Evolutionary conservation across 1,140 invertebrate species (phyloP).

Genomic region (Bilobella aurantiaca): DNA sequence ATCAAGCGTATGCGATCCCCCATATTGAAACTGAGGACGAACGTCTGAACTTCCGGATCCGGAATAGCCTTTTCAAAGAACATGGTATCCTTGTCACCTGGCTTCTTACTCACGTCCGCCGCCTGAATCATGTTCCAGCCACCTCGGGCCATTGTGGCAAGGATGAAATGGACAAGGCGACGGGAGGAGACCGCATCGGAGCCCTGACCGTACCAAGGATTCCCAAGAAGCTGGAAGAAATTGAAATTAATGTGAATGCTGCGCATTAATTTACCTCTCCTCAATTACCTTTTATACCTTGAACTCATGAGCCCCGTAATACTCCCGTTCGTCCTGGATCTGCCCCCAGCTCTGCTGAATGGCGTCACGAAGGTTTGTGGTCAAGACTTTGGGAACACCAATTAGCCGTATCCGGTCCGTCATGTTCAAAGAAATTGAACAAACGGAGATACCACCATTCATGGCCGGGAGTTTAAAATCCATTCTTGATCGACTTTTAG

Average conservation of each 20-base stretch:
- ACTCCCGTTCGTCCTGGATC: slow-evolving; percentile 21
- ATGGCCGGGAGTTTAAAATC: too few species aligned
- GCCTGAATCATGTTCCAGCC: slow-evolving; percentile 18
- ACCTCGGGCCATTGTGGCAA: slow-evolving; percentile 5
- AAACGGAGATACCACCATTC: neutral
- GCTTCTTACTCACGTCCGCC: slow-evolving; percentile 11
- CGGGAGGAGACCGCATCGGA: neutral
- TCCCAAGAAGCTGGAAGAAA: slow-evolving; percentile 4
- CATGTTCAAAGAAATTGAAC: slow-evolving; percentile 18
- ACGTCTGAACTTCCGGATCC: slow-evolving; percentile 12
- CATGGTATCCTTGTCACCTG: slow-evolving; percentile 14
- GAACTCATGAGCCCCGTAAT: slow-evolving; percentile 17
- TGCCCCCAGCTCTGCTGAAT: slow-evolving; percentile 12
- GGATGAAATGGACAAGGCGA: neutral
- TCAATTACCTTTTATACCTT: slow-evolving; percentile 2
- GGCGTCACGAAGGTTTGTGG: neutral
- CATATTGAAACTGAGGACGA: slow-evolving; percentile 14
- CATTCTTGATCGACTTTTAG: too few species aligned
- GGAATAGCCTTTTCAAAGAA: slow-evolving; percentile 17
- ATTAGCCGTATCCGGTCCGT: slow-evolving; percentile 15
- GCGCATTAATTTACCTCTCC: too few species aligned
- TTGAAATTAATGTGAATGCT: neutral
- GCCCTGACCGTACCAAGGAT: neutral
- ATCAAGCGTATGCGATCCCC: slow-evolving; percentile 18
- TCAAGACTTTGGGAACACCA: slow-evolving; percentile 7